A percentile compares a stretch with the other conserved stretches of the same genome.
Evolutionary conservation across 2,113 vertebrate species (phyloP).

Genomic region (Indri indri): DNA sequence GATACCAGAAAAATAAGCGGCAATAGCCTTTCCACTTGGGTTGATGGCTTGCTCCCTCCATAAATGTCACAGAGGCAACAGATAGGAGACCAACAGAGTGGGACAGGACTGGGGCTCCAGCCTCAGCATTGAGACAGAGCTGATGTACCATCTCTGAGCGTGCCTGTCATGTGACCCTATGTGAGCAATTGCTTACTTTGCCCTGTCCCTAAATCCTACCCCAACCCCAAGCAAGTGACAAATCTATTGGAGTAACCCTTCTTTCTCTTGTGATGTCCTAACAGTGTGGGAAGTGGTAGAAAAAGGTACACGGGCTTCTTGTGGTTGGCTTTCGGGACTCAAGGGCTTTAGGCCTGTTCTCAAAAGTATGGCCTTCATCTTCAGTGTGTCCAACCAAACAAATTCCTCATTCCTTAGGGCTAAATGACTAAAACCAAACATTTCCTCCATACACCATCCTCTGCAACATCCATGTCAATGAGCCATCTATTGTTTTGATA

Average conservation of each 20-base stretch:
- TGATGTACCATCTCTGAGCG: not conserved
- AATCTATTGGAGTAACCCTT: not conserved
- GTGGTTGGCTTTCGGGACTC: not conserved
- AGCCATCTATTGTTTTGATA: not conserved
- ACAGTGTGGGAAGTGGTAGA: not conserved
- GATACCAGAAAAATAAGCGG: not conserved
- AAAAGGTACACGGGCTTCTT: not conserved
- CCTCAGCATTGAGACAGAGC: accelerated
- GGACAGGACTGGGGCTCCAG: not conserved
- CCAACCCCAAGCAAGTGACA: not conserved
- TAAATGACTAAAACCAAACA: not conserved
- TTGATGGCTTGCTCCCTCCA: not conserved
- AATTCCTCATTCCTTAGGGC: not conserved
- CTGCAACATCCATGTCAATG: accelerated
- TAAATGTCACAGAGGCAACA: not conserved
- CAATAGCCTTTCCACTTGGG: not conserved
- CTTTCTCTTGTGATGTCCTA: not conserved
- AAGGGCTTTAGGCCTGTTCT: not conserved
- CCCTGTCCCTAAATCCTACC: not conserved
- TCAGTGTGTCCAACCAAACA: not conserved
- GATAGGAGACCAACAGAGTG: not conserved
- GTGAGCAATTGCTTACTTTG: not conserved
- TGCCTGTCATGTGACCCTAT: not conserved
- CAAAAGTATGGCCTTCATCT: not conserved
- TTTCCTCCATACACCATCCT: not conserved